Evolutionary conservation across 2,113 vertebrate species (phyloP), one percentile per base, ranked within the genome.

Genomic region (Sturnus vulgaris): DNA sequence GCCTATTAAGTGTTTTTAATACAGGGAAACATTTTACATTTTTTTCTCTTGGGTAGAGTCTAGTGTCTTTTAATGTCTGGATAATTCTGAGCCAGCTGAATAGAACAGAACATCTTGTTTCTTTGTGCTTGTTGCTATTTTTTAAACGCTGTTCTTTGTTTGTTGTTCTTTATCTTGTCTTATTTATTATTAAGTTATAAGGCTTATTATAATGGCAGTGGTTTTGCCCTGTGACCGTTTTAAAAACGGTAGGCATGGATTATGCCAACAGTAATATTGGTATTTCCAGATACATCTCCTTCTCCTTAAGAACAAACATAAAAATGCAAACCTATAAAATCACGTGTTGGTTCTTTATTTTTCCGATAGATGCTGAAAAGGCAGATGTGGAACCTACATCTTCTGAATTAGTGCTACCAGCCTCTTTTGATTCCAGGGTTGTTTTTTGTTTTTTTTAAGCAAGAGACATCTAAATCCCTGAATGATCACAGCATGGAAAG

Each of bases 71-170:
- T 94, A 35, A 63, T 93, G 85, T 80, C 64, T 96, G 49, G 78
- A 22, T 80, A 84, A 82, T 64, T 93, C 82, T 82, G 42, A 93
- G 66, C 50, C 70, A 91, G 53, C 59, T 82, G 37, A 97, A 76
- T 49, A 76, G 76, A 93, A 76, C 24, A 60, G 71, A 94, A 86
- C 76, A 44, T 77, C 24, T 79, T 88, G 27, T 55, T 82, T 91
- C 42, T 69, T 88, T 49, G 22, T 88, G 50, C 18, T 82, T 82
- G 60, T 47, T 85, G 40, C 42, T 55, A 0, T 11, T 70, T 80
- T 86, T 90, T 94, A 46, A 90, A 73, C 27, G 39, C 47, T 63
- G 77, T 52, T 42, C 27, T 65, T 81, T 60, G 9, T 82, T 88
- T 68, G 30, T 66, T 93, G 35, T 86, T 72, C 23, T 82, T 92